Evolutionary conservation across 2,113 vertebrate species (phyloP).

Genomic region (Thinocorus orbignyianus): DNA sequence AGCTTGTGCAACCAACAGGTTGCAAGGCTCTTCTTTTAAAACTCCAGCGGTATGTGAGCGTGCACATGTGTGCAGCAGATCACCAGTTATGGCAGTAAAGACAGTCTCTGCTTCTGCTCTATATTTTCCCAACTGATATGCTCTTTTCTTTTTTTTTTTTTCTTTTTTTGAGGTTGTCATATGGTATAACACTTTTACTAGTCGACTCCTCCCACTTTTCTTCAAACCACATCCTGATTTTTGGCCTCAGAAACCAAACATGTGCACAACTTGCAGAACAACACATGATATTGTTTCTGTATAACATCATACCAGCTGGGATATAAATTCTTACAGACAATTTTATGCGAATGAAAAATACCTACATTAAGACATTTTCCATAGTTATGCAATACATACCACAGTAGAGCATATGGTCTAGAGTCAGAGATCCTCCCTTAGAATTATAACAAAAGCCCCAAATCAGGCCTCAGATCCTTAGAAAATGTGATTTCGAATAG

Average conservation of each 20-base stretch:
- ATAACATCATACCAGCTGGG: slow-evolving; percentile 61
- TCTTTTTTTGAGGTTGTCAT: slow-evolving; percentile 8
- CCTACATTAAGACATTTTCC: slow-evolving; percentile 64
- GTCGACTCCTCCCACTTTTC: slow-evolving; percentile 48
- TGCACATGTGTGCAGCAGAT: slow-evolving; percentile 44
- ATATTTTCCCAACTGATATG: not conserved
- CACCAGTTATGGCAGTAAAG: not conserved
- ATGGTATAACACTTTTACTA: slow-evolving; percentile 62
- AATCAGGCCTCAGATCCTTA: not conserved
- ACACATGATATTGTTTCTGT: slow-evolving; percentile 64
- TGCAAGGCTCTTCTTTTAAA: not conserved
- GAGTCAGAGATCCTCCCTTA: slow-evolving; percentile 10
- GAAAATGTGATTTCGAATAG: slow-evolving; percentile 2
- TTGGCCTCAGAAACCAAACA: slow-evolving; percentile 63
- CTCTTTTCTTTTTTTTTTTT: not conserved
- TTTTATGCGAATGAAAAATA: slow-evolving; percentile 69
- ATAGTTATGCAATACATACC: slow-evolving; percentile 52
- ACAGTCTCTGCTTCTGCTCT: slow-evolving; percentile 14
- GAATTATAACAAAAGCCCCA: not conserved
- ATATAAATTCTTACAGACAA: slow-evolving; percentile 70
- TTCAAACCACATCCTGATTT: slow-evolving; percentile 63
- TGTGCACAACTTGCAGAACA: slow-evolving; percentile 54
- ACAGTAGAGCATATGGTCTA: slow-evolving; percentile 32
- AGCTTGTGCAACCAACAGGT: not conserved
- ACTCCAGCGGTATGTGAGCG: not conserved